These are phyloP conservation scores for Myotis vivesi DNA, from an alignment of 2,797 vertebrate species.

Conservation along the genomic window DNA sequence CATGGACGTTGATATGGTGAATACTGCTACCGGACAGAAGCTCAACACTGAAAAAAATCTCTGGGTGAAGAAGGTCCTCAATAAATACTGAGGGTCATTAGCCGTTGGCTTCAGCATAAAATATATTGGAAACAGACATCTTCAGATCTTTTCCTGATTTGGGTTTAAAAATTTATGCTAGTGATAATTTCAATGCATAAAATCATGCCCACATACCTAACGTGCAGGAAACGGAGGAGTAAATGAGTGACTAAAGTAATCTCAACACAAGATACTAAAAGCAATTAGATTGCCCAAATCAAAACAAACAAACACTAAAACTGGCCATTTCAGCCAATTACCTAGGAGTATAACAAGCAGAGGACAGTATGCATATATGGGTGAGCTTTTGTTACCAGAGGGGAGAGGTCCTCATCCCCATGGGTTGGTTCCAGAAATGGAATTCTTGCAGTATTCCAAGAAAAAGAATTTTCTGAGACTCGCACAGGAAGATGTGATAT, in stretches of 20 bases:
- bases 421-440: neutral
- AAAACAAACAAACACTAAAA: neutral
- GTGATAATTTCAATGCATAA: neutral
- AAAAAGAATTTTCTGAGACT: neutral
- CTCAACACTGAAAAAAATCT: neutral
- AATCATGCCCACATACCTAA: neutral
- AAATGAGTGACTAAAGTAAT: neutral
- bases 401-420: neutral
- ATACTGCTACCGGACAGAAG: neutral
- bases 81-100: neutral
- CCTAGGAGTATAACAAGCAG: neutral
- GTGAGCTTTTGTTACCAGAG: neutral
- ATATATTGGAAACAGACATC: neutral
- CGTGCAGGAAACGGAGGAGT: neutral
- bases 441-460: neutral
- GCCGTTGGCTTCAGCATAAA: neutral
- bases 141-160: neutral
- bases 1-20: neutral
- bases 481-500: neutral
- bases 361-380: neutral
- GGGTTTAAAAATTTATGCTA: neutral
- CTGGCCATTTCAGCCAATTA: neutral
- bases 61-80: neutral
- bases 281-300: neutral
- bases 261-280: neutral